phyloP scores from a whole-genome alignment of 2,888 invertebrate genomes.

The Microplitis manilae region DNA sequence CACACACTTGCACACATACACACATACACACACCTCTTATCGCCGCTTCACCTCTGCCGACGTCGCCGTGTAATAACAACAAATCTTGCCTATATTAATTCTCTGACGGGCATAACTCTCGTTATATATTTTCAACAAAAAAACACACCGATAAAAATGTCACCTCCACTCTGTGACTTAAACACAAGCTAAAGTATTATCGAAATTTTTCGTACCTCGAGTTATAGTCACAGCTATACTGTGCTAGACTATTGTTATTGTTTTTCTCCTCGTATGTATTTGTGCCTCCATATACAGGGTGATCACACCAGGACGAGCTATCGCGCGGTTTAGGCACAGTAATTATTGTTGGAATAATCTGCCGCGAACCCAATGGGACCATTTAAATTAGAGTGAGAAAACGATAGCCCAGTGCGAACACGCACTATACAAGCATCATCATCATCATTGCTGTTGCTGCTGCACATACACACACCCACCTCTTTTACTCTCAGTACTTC shows the following conservation, averaged over 20 bases:
- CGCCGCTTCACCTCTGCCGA: slow-evolving; percentile 38
- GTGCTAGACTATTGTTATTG: slow-evolving; percentile 1
- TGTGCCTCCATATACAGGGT: neutral
- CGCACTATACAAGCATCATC: slow-evolving; percentile 54
- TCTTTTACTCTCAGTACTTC: slow-evolving; percentile 21
- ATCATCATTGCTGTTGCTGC: slow-evolving; percentile 47
- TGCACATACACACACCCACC: slow-evolving; percentile 28
- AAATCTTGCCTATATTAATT: slow-evolving; percentile 71
- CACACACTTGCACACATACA: slow-evolving; percentile 28
- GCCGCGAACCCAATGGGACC: slow-evolving; percentile 65
- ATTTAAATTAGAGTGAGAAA: slow-evolving; percentile 64
- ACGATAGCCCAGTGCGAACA: slow-evolving; percentile 28
- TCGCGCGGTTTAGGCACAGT: slow-evolving; percentile 52
- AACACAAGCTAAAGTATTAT: slow-evolving; percentile 55
- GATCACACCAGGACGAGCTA: slow-evolving; percentile 38
- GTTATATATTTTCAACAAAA: slow-evolving; percentile 60
- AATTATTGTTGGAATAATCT: slow-evolving; percentile 68
- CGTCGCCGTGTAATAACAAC: slow-evolving; percentile 66
- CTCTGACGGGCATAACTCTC: slow-evolving; percentile 69
- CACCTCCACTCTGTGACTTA: slow-evolving; percentile 46
- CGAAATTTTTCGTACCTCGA: slow-evolving; percentile 2
- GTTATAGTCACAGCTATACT: neutral
- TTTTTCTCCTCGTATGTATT: slow-evolving; percentile 1
- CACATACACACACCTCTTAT: neutral
- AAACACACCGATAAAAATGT: slow-evolving; percentile 67